Conservation (phyloP, 35 echinoderm and acorn worm species). For the Eucidaris tribuloides region DNA sequence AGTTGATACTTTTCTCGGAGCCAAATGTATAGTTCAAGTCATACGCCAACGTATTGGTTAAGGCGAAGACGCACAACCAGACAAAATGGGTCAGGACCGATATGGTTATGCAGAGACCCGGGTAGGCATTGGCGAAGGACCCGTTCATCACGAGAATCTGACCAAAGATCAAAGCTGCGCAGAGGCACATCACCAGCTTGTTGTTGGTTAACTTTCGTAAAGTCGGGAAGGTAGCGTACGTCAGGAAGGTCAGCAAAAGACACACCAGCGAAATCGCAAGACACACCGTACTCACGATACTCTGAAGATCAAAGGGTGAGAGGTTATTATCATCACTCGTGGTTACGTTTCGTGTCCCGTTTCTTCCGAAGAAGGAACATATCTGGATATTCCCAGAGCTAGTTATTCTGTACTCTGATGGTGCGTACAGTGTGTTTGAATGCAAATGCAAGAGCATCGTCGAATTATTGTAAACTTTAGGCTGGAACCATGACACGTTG, state of each 20-base stretch:
- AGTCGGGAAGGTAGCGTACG: constrained; percentile 39
- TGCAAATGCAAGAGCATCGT: background rate
- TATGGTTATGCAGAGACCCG: constrained; percentile 8
- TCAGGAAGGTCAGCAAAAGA: background rate
- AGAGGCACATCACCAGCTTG: constrained; percentile 45
- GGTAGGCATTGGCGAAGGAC: background rate
- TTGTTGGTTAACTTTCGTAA: constrained; percentile 23
- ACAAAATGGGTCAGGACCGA: constrained; percentile 36
- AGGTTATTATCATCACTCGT: background rate
- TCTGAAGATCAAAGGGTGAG: background rate
- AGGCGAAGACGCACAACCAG: constrained; percentile 41
- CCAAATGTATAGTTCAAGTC: constrained; percentile 42
- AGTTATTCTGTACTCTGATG: background rate
- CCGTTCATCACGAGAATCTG: constrained; percentile 22
- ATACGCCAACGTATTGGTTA: constrained; percentile 26
- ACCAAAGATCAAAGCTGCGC: constrained; percentile 29
- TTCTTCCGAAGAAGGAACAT: background rate
- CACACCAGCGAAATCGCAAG: constrained; percentile 8
- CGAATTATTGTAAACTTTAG: background rate
- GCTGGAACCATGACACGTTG: background rate
- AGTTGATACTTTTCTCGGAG: background rate
- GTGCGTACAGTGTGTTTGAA: background rate
- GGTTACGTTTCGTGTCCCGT: background rate
- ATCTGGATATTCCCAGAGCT: background rate
- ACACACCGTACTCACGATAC: constrained; percentile 24